Conservation (phyloP, 2,888 invertebrate genomes). For the Carcina quercana region DNA sequence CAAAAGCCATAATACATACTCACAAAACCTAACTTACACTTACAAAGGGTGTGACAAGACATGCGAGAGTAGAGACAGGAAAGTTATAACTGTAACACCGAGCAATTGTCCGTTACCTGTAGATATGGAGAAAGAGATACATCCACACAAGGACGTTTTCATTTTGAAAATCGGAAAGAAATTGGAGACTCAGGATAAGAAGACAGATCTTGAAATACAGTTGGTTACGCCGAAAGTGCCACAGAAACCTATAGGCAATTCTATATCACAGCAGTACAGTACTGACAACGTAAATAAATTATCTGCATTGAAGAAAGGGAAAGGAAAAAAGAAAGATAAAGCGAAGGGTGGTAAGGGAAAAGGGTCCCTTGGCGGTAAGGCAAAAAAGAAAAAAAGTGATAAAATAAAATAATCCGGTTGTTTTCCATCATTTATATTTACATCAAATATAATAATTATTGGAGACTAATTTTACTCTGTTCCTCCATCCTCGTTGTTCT, state of each 20-base stretch:
- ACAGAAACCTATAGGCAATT: constrained; percentile 24
- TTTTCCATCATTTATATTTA: too few relatives aligned
- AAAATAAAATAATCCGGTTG: too few relatives aligned
- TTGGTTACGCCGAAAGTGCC: constrained; percentile 56
- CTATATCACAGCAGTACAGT: constrained; percentile 43
- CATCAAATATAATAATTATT: too few relatives aligned
- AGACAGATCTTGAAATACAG: constrained; percentile 65
- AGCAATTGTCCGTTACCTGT: constrained; percentile 54
- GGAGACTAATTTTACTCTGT: too few relatives aligned
- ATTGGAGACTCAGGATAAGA: constrained; percentile 59
- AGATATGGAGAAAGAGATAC: constrained; percentile 48
- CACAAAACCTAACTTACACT: constrained; percentile 53
- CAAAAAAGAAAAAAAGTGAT: too few relatives aligned
- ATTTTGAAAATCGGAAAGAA: constrained; percentile 66
- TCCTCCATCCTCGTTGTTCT: too few relatives aligned
- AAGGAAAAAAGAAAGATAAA: constrained; percentile 21
- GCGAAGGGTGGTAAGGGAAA: constrained; percentile 23
- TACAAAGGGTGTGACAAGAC: constrained; percentile 37
- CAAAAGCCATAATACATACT: constrained; percentile 36
- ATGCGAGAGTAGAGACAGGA: constrained; percentile 31
- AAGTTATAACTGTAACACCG: constrained; percentile 54
- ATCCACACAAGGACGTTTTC: constrained; percentile 59
- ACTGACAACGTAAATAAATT: constrained; percentile 27
- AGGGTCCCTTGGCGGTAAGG: too few relatives aligned
- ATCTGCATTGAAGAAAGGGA: constrained; percentile 23